A percentile compares a stretch with the other conserved stretches of the same genome.
Conservation (phyloP, 2,888 invertebrate species). For the Cheilosia vernalis region DNA sequence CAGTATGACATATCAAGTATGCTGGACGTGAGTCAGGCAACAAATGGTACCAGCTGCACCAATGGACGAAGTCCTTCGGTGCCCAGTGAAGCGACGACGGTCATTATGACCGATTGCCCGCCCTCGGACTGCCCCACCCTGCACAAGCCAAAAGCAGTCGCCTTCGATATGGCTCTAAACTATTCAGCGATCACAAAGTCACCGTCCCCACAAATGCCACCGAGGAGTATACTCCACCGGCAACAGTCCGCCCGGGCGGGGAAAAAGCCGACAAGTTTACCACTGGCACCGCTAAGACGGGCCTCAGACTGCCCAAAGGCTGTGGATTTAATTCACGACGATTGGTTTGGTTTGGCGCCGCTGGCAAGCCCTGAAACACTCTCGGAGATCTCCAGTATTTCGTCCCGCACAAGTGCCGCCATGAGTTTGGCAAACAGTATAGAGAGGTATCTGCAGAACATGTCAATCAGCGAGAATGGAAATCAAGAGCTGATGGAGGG, state of each 20-base stretch:
- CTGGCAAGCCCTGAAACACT: slow-evolving; percentile 92
- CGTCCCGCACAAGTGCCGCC: slow-evolving; percentile 87
- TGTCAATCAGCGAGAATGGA: slow-evolving; percentile 76
- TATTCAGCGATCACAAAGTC: slow-evolving; percentile 63
- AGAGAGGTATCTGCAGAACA: slow-evolving; percentile 81
- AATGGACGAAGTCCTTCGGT: slow-evolving; percentile 81
- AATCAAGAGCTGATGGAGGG: slow-evolving; percentile 80
- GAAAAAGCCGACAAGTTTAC: slow-evolving; percentile 79
- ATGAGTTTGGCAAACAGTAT: slow-evolving; percentile 83
- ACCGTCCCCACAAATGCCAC: slow-evolving; percentile 76
- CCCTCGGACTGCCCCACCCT: slow-evolving; percentile 63
- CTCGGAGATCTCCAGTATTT: slow-evolving; percentile 91
- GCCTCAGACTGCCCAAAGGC: slow-evolving; percentile 80
- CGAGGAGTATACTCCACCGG: slow-evolving; percentile 77
- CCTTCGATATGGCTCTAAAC: slow-evolving; percentile 80
- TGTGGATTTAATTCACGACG: slow-evolving; percentile 86
- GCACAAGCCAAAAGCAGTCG: slow-evolving; percentile 80
- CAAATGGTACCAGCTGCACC: slow-evolving; percentile 75
- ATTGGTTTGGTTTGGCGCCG: slow-evolving; percentile 89
- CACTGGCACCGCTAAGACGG: slow-evolving; percentile 79
- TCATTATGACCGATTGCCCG: slow-evolving; percentile 77
- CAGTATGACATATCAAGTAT: slow-evolving; percentile 83
- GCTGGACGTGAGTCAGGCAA: slow-evolving; percentile 80
- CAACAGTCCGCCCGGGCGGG: slow-evolving; percentile 79
- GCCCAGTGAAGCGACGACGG: slow-evolving; percentile 81